Base-by-base conservation (phyloP, 2,797 vertebrate species). In the Acanthis flammea region DNA sequence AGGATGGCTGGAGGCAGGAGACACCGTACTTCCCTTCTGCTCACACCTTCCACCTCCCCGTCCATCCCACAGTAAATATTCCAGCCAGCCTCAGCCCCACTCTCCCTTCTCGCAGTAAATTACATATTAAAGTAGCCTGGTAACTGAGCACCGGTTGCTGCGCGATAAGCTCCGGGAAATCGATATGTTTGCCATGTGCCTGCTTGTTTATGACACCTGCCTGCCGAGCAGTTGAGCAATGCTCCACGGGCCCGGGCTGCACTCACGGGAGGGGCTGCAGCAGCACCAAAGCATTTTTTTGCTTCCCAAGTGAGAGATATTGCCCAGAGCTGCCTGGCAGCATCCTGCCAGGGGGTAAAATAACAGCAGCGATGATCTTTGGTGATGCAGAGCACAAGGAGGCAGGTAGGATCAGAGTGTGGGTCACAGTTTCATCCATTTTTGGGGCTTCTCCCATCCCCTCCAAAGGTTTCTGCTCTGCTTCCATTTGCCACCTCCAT, bases 201-300 rank as follows among this genome's bases (percentile, higher is more conserved):
- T 96, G 97, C 98, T 98, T 98, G 98, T 98, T 98, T 98, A 97
- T 98, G 98, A 97, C 98, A 98, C 97, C 97, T 98, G 97, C 97
- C 96, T 96, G 96, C 96, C 57, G 97, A 97, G 97, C 94, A 76
- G 89, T 93, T 95, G 97, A 98, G 97, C 97, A 96, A 97, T 93
- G 97, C 95, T 97, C 95, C 81, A 37, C 94, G 76, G 95, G 97
- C 95, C 94, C 44, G 58, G 94, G 94, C 82, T 2, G 78, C 44
- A 31, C 90, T 84, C 76, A 5, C 30, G 14, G 68, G 77, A 79
- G 93, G 73, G 83, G 83, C 77, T 73, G 85, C 96, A 35, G 30
- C 55, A 44, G 50, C 68, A 44, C 85, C 14, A 0, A 3, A 3
- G 7, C 22, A 6, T 22, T 33, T 45, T 25, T 95, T 76, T 85